Evolutionary conservation across 2,797 vertebrate species (phyloP).

Genomic region (Serranus cabrilla): DNA sequence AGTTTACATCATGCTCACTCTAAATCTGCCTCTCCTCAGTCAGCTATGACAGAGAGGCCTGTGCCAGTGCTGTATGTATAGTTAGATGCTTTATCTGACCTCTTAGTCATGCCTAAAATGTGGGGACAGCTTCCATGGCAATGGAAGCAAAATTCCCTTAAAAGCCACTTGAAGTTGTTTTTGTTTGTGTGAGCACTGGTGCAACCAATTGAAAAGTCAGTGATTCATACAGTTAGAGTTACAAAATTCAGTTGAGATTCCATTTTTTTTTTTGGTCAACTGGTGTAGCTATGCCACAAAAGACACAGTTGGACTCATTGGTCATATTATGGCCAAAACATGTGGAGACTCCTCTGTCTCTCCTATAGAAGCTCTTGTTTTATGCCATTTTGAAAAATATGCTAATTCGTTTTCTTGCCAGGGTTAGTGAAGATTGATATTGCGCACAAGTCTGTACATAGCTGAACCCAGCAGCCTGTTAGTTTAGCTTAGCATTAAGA

Average conservation of each 20-base stretch:
- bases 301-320: background rate
- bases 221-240: constrained; percentile 9
- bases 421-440: background rate
- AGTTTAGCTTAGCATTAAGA: background rate
- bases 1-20: constrained; percentile 40
- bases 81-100: constrained; percentile 41
- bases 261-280: background rate
- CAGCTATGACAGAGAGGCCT: constrained; percentile 41
- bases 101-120: constrained; percentile 41
- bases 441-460: background rate
- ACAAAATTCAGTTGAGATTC: background rate
- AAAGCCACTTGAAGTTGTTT: constrained; percentile 42
- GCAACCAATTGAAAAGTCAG: constrained; percentile 27
- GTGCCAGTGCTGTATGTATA: constrained; percentile 24
- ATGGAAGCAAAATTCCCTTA: constrained; percentile 15
- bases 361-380: constrained; percentile 4
- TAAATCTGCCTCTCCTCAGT: constrained; percentile 48
- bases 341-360: background rate
- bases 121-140: constrained; percentile 27
- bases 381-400: constrained; percentile 1
- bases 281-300: background rate
- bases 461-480: background rate
- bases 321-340: background rate
- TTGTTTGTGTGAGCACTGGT: constrained; percentile 18
- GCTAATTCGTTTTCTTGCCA: background rate